phyloP scores from a whole-genome alignment of 2,797 vertebrate species.

The Pipistrellus kuhlii region DNA sequence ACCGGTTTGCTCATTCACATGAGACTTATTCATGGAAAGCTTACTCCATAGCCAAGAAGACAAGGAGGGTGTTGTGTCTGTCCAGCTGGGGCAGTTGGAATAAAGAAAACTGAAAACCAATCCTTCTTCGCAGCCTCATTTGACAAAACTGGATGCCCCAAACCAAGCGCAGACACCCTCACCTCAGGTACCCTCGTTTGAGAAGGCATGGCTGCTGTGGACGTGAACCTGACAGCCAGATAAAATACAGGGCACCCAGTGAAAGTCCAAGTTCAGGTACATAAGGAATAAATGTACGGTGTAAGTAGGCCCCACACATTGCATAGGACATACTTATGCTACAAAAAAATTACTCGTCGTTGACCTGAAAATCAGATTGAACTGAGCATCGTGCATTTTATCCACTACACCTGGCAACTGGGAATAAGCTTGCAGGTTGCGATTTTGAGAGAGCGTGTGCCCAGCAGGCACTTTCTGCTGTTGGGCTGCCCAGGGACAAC shows the following conservation, averaged over 20 bases:
- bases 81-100: not conserved
- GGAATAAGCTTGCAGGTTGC: not conserved
- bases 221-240: not conserved
- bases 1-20: not conserved
- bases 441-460: not conserved
- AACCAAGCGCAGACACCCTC: not conserved
- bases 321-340: not conserved
- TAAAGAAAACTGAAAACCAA: constrained; percentile 13
- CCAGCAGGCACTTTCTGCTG: not conserved
- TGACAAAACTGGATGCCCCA: not conserved
- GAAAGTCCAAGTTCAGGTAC: not conserved
- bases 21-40: constrained; percentile 40
- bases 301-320: no score
- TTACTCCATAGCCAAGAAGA: not conserved
- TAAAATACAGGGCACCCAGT: not conserved
- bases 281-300: not conserved
- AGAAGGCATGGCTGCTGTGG: not conserved
- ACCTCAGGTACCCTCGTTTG: not conserved
- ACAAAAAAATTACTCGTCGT: not conserved
- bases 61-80: not conserved
- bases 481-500: not conserved
- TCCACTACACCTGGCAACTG: not conserved
- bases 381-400: not conserved
- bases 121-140: not conserved
- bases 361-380: constrained; percentile 2